Evolutionary conservation across 2,797 vertebrate species (phyloP).

Genomic region (Falco peregrinus): DNA sequence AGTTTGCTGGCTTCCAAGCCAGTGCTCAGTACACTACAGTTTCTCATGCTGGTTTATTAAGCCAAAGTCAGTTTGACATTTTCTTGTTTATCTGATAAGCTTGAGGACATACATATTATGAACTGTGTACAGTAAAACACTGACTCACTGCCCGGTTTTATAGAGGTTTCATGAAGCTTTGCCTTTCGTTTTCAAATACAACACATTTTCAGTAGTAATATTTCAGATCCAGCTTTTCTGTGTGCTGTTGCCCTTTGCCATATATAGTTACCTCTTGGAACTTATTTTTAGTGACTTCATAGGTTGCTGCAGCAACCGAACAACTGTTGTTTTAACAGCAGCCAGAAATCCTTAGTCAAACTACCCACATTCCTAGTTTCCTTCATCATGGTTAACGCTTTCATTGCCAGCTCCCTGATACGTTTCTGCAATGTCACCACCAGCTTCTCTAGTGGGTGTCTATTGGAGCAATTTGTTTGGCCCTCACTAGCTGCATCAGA

Average conservation of each 20-base stretch:
- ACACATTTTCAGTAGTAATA: neutral
- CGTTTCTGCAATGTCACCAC: neutral
- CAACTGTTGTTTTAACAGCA: slow-evolving; percentile 64
- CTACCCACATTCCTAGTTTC: slow-evolving; percentile 42
- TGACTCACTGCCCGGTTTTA: neutral
- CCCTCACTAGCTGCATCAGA: neutral
- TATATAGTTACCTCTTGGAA: slow-evolving; percentile 64
- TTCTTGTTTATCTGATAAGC: neutral
- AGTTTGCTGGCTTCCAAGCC: neutral
- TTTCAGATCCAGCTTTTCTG: slow-evolving; percentile 18
- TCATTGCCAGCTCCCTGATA: neutral
- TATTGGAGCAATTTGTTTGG: neutral
- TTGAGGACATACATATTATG: neutral
- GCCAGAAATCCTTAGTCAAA: slow-evolving; percentile 56
- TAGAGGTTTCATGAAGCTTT: neutral
- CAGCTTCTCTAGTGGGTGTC: neutral
- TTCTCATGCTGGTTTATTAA: neutral
- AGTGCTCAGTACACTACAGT: neutral
- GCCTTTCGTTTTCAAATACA: neutral
- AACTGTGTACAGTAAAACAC: neutral
- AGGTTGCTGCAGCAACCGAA: slow-evolving; percentile 66
- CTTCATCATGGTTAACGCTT: slow-evolving; percentile 33
- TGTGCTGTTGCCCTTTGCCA: slow-evolving; percentile 57
- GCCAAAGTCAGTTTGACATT: neutral
- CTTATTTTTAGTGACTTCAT: slow-evolving; percentile 77